These are phyloP conservation scores for Deilephila elpenor DNA, from an alignment of 2,888 invertebrate genomes.

Conservation along the genomic window DNA sequence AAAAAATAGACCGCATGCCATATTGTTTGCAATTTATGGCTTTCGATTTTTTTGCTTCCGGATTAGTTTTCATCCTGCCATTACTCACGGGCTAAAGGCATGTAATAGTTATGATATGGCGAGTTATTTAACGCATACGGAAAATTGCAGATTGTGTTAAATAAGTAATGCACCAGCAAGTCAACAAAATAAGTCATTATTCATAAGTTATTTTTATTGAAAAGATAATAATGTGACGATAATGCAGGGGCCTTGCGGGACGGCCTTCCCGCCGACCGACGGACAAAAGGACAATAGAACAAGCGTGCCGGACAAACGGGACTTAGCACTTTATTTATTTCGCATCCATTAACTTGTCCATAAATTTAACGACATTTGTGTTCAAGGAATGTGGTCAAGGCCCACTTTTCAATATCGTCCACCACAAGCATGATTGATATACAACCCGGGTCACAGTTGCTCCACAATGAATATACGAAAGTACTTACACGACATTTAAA, in stretches of 20 bases:
- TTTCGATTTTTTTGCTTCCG: slow-evolving; percentile 72
- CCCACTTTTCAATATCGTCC: slow-evolving; percentile 49
- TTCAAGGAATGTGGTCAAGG: slow-evolving; percentile 60
- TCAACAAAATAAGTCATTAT: slow-evolving; percentile 31
- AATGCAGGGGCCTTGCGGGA: slow-evolving; percentile 50
- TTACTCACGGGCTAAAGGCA: neutral
- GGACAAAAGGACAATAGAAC: slow-evolving; percentile 70
- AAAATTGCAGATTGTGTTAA: neutral
- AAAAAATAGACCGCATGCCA: slow-evolving; percentile 63
- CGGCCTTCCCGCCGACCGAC: slow-evolving; percentile 68
- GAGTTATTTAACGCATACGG: neutral
- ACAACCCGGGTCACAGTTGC: slow-evolving; percentile 1
- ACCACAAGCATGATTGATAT: slow-evolving; percentile 5
- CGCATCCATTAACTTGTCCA: slow-evolving; percentile 54
- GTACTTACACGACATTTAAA: slow-evolving; percentile 17
- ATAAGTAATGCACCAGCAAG: neutral
- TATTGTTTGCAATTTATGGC: slow-evolving; percentile 77
- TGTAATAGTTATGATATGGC: neutral
- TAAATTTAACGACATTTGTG: slow-evolving; percentile 67
- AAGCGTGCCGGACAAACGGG: slow-evolving; percentile 63
- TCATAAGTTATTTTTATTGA: slow-evolving; percentile 35
- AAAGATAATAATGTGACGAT: slow-evolving; percentile 40
- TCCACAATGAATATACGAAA: slow-evolving; percentile 3
- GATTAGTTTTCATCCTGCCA: slow-evolving; percentile 46
- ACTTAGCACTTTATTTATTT: slow-evolving; percentile 58